phyloP scores from a whole-genome alignment of 2,113 vertebrate genomes.

The Nycticebus coucang region DNA sequence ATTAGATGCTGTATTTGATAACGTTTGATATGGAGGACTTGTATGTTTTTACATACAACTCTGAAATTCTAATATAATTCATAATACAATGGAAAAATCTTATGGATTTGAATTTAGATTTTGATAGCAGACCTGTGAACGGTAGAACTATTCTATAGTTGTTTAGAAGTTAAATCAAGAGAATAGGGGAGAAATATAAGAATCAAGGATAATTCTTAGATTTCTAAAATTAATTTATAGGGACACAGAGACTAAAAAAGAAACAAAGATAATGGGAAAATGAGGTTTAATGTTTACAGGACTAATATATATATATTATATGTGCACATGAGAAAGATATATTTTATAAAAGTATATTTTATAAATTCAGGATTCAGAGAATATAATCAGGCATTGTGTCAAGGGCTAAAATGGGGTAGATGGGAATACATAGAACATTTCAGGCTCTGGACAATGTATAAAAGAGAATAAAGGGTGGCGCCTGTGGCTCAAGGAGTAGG shows the following conservation, averaged over 20 bases:
- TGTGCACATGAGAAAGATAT: not conserved
- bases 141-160: not conserved
- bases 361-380: not conserved
- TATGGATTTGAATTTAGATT: not conserved
- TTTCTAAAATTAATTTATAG: not conserved
- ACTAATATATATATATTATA: not conserved
- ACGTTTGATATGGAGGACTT: not conserved
- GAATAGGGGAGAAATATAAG: not conserved
- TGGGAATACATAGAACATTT: accelerated
- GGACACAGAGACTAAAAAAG: not conserved
- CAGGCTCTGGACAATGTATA: no score
- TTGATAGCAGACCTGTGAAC: not conserved
- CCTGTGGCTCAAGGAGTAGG: no score
- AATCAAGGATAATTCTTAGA: not conserved
- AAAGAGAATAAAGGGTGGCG: no score
- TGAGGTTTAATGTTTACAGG: not conserved
- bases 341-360: not conserved
- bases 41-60: not conserved
- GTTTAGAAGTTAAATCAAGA: not conserved
- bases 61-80: not conserved
- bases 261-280: not conserved
- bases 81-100: not conserved
- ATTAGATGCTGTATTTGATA: no score
- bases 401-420: not conserved
- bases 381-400: not conserved